Conservation (phyloP, 2,797 vertebrate genomes). For the Enteromius radiatus region DNA sequence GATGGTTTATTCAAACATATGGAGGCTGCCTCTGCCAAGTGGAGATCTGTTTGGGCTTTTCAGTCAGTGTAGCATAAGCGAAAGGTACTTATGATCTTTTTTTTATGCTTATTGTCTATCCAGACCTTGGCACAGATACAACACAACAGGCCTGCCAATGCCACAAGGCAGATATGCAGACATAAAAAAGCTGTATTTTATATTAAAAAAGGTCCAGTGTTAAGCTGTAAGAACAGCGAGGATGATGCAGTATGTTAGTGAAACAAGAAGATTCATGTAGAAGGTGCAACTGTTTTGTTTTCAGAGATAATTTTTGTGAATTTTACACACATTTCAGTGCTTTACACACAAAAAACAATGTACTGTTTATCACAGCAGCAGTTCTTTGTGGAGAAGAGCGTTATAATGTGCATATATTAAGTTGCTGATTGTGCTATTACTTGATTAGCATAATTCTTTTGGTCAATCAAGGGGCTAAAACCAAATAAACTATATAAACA, state of each 20-base stretch:
- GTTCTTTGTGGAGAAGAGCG: background rate
- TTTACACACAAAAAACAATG: background rate
- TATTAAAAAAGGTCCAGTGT: background rate
- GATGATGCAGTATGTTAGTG: background rate
- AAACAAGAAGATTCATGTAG: background rate
- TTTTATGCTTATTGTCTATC: conserved; percentile 24
- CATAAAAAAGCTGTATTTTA: conserved; percentile 2
- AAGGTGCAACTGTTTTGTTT: background rate
- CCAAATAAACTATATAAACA: background rate
- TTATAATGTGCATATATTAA: background rate
- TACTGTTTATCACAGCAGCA: background rate
- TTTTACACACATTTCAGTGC: background rate
- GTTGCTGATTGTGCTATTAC: background rate
- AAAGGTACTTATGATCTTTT: conserved; percentile 27
- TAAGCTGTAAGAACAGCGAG: background rate
- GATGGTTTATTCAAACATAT: conserved; percentile 28
- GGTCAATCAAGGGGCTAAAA: background rate
- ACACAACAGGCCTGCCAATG: conserved; percentile 6
- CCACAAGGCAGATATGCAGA: background rate
- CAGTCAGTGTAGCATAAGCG: background rate
- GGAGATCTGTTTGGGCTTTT: conserved; percentile 4
- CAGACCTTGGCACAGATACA: conserved; percentile 18
- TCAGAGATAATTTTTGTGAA: background rate
- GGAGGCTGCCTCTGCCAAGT: background rate
- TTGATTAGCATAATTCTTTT: background rate